Evolutionary conservation across 2,113 vertebrate species (phyloP).

Genomic region (Microcebus jonahi): DNA sequence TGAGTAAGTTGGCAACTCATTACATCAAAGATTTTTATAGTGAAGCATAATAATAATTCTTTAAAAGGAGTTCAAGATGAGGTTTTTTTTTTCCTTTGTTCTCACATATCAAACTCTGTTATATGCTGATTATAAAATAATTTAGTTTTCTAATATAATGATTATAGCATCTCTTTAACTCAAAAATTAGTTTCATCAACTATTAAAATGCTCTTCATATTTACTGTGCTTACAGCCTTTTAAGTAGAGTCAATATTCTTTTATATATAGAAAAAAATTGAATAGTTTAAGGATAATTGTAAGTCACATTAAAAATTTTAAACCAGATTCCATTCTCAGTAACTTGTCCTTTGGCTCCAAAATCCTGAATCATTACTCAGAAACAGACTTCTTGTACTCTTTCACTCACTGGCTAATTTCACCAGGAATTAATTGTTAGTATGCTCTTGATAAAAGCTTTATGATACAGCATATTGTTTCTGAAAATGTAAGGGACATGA

Average conservation of each 20-base stretch:
- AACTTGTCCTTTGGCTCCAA: neutral
- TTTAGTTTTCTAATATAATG: neutral
- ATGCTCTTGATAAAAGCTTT: neutral
- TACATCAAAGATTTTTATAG: constrained; percentile 21
- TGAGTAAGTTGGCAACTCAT: neutral
- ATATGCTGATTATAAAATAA: neutral
- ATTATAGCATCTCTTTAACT: neutral
- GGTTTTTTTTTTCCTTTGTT: neutral
- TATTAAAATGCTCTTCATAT: neutral
- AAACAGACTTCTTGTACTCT: neutral
- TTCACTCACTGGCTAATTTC: neutral
- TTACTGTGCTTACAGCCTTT: neutral
- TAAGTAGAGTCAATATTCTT: neutral
- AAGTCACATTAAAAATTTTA: neutral
- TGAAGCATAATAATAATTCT: neutral
- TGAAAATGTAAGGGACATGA: neutral
- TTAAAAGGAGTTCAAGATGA: neutral
- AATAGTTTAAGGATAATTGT: neutral
- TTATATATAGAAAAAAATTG: neutral
- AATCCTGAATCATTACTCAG: neutral
- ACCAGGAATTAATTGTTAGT: neutral
- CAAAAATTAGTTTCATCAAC: neutral
- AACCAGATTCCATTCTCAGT: neutral
- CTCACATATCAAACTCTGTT: neutral
- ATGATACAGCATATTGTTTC: neutral